phyloP scores from a whole-genome alignment of 2,888 invertebrate species.

The Trichogramma evanescens region DNA sequence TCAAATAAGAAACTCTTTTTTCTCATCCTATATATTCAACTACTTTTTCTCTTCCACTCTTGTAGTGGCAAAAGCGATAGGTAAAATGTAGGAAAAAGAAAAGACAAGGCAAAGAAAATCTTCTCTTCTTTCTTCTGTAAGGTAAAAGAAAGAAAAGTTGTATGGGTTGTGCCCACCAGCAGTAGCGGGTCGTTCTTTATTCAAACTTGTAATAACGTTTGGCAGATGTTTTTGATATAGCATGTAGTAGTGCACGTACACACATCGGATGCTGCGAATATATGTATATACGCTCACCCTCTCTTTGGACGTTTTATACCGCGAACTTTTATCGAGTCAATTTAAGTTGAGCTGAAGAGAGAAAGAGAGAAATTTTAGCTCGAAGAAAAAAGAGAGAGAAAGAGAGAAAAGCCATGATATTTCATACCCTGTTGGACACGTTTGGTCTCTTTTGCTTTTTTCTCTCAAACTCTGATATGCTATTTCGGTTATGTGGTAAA shows the following conservation, averaged over 20 bases:
- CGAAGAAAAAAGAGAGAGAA: not conserved
- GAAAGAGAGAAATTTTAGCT: conserved; percentile 3
- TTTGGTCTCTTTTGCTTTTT: conserved; percentile 4
- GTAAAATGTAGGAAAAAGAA: too few species aligned
- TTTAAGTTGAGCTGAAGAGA: conserved; percentile 43
- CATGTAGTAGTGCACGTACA: conserved; percentile 20
- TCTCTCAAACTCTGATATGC: not conserved
- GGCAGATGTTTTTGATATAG: conserved; percentile 47
- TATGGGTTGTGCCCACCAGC: too few species aligned
- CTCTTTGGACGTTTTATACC: conserved; percentile 41
- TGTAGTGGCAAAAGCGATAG: too few species aligned
- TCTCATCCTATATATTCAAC: conserved; percentile 11
- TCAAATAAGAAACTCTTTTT: too few species aligned
- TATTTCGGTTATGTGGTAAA: too few species aligned
- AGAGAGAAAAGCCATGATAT: conserved; percentile 8
- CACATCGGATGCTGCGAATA: too few species aligned
- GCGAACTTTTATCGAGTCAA: conserved; percentile 48
- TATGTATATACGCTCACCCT: conserved; percentile 15
- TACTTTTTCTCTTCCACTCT: conserved; percentile 1
- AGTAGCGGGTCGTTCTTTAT: conserved; percentile 40
- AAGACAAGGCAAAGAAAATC: not conserved
- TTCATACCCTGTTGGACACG: conserved; percentile 18
- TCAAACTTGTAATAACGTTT: conserved; percentile 49
- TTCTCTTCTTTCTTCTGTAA: not conserved
- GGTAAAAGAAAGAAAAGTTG: too few species aligned